A percentile compares a stretch with the other conserved stretches of the same genome.
Evolutionary conservation across 2,888 invertebrate species (phyloP).

Genomic region (Scaptomyza polygonia): DNA sequence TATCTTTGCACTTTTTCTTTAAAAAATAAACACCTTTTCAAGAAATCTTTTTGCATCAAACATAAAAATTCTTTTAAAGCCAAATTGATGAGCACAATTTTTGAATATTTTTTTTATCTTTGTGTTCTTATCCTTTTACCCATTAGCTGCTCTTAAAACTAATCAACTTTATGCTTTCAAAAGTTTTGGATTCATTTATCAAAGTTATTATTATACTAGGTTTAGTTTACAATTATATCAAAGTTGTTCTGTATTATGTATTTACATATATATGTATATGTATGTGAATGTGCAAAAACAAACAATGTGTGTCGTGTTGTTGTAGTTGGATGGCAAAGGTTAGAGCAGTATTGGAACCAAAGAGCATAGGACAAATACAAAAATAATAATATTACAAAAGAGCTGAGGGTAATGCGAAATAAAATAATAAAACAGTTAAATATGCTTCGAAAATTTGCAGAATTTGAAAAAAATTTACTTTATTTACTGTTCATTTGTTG

Average conservation of each 20-base stretch:
- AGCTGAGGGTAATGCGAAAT: conserved; percentile 24
- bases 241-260: conserved; percentile 37
- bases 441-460: neutral
- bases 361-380: conserved; percentile 68
- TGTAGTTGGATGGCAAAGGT: conserved; percentile 44
- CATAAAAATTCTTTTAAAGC: neutral
- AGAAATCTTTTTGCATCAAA: no score
- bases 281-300: conserved; percentile 46
- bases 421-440: conserved; percentile 14
- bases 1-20: no score
- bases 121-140: neutral
- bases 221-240: conserved; percentile 25
- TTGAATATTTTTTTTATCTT: neutral
- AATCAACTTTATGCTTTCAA: neutral
- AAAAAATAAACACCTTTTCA: no score
- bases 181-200: neutral
- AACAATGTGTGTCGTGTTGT: conserved; percentile 50
- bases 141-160: conserved; percentile 3
- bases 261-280: conserved; percentile 25
- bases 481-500: conserved; percentile 1
- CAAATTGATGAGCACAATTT: neutral
- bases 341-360: conserved; percentile 65
- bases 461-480: neutral
- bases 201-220: neutral
- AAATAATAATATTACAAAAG: conserved; percentile 44